These are phyloP conservation scores for Phoxinus dragarum DNA, from an alignment of 2,797 vertebrate genomes.

Conservation along the genomic window DNA sequence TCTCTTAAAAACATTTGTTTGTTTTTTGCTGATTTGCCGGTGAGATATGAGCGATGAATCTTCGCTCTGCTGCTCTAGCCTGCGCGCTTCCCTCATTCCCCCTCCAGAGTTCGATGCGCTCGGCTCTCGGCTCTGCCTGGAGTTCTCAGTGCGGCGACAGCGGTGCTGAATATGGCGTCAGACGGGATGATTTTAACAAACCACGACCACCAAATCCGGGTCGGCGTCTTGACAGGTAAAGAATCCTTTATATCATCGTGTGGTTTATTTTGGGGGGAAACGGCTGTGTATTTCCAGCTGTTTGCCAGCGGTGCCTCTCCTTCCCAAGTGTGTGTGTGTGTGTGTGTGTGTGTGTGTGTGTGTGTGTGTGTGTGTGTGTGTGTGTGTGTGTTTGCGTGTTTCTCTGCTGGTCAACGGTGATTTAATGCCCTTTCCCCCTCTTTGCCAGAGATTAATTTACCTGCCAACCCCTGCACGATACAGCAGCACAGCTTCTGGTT, in stretches of 20 bases:
- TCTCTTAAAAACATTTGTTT: not conserved
- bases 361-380: constrained; percentile 60
- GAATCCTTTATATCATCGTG: constrained; percentile 38
- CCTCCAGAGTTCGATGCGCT: constrained; percentile 79
- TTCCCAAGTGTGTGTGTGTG: constrained; percentile 41
- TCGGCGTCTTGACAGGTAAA: constrained; percentile 95
- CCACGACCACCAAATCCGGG: constrained; percentile 97
- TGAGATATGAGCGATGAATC: constrained; percentile 65
- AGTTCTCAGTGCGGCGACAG: constrained; percentile 83
- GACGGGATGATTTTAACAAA: constrained; percentile 98
- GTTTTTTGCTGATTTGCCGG: not conserved
- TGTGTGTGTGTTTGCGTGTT: constrained; percentile 62
- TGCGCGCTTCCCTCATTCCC: constrained; percentile 64
- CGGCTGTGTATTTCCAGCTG: constrained; percentile 50
- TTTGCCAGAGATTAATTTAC: constrained; percentile 44
- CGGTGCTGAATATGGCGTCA: constrained; percentile 93
- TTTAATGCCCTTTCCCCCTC: constrained; percentile 61
- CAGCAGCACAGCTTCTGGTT: constrained; percentile 35
- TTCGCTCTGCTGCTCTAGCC: constrained; percentile 74
- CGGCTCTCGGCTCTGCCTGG: constrained; percentile 81
- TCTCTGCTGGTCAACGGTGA: constrained; percentile 59
- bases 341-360: too few relatives aligned
- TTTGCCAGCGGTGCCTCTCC: constrained; percentile 58
- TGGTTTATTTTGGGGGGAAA: constrained; percentile 25
- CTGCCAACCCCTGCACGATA: not conserved